Conservation (phyloP, 2,797 vertebrate genomes). For the Labroides dimidiatus region DNA sequence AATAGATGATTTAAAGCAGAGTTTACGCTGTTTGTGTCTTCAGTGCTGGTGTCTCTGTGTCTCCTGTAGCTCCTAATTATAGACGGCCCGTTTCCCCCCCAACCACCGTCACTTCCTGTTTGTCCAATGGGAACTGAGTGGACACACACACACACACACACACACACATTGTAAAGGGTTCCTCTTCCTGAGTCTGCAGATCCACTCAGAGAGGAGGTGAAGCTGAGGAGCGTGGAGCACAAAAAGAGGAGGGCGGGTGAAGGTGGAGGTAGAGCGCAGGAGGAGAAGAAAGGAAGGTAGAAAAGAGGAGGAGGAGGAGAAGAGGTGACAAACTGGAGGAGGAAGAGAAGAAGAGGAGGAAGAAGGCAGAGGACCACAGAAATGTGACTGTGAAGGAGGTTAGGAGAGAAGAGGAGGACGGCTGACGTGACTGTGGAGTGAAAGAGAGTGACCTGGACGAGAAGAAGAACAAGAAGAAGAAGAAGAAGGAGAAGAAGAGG, state of each 20-base stretch:
- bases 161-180: constrained; percentile 60
- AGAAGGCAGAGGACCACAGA: not conserved
- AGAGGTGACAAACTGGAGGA: constrained; percentile 7
- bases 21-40: constrained; percentile 16
- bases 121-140: constrained; percentile 66
- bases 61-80: constrained; percentile 74
- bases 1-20: not conserved
- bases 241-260: not conserved
- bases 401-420: constrained; percentile 6
- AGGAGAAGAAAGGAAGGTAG: too few relatives aligned
- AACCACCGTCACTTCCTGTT: constrained; percentile 75
- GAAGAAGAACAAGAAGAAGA: not conserved
- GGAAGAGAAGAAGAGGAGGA: not conserved
- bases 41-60: constrained; percentile 50
- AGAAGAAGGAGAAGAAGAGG: constrained; percentile 10
- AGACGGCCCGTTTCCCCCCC: constrained; percentile 51
- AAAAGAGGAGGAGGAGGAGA: too few relatives aligned
- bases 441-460: constrained; percentile 23
- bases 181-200: constrained; percentile 70
- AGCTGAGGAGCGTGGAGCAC: constrained; percentile 9
- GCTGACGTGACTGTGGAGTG: too few relatives aligned
- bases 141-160: constrained; percentile 34
- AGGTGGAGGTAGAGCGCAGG: constrained; percentile 1
- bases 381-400: constrained; percentile 52
- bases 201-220: constrained; percentile 58